Conservation (phyloP, 35 echinoderm and acorn worm species). For the Amphiura filiformis region DNA sequence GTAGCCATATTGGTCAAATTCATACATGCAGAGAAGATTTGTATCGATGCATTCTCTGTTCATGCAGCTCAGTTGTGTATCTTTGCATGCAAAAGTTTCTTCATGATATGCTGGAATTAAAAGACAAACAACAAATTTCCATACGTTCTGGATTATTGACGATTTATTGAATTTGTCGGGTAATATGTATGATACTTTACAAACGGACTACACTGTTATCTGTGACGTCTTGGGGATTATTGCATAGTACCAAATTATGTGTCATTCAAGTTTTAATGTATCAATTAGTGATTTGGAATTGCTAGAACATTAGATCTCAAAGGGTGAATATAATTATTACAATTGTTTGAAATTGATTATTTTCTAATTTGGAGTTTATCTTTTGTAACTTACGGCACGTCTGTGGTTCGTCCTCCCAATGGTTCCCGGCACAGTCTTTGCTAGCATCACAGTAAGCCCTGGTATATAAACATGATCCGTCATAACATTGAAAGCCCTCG, state of each 20-base stretch:
- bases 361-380: too few species aligned
- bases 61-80: conserved; percentile 36
- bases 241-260: too few species aligned
- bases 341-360: too few species aligned
- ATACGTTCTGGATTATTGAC: too few species aligned
- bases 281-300: too few species aligned
- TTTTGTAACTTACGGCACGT: neutral
- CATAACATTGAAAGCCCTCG: conserved; percentile 69
- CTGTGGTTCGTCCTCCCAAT: conserved; percentile 62
- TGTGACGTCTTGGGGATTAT: too few species aligned
- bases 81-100: neutral
- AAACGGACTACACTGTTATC: too few species aligned
- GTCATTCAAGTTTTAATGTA: too few species aligned
- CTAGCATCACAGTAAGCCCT: conserved; percentile 61
- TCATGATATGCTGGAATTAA: neutral
- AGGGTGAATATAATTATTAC: too few species aligned
- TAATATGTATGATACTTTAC: too few species aligned
- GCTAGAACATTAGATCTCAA: too few species aligned
- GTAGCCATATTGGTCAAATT: conserved; percentile 42
- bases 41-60: conserved; percentile 43
- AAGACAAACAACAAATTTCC: neutral
- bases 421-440: conserved; percentile 65
- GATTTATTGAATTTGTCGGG: too few species aligned
- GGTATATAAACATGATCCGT: conserved; percentile 65
- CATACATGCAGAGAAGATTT: conserved; percentile 44